These are phyloP conservation scores for Ictidomys tridecemlineatus DNA, from an alignment of 2,113 vertebrate genomes.

Conservation along the genomic window DNA sequence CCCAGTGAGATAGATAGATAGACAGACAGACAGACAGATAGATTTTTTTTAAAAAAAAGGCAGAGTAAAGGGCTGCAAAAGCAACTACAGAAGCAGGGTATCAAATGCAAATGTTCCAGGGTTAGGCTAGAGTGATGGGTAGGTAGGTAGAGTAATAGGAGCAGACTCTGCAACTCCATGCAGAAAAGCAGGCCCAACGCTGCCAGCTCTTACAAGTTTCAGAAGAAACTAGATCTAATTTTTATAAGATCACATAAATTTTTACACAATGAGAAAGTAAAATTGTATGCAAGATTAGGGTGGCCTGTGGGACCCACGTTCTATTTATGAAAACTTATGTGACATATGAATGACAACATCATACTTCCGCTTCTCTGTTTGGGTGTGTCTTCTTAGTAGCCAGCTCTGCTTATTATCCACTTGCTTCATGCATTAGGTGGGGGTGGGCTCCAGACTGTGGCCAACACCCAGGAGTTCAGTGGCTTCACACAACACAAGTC, in stretches of 20 bases:
- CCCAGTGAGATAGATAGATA: too few relatives aligned
- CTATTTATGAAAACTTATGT: not conserved
- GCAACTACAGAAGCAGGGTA: not conserved
- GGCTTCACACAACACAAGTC: not conserved
- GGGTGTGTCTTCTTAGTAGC: not conserved
- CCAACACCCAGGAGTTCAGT: not conserved
- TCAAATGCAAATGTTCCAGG: not conserved
- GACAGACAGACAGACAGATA: too few relatives aligned
- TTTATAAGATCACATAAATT: not conserved
- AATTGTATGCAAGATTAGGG: not conserved
- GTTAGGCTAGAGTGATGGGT: not conserved
- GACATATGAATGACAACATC: not conserved
- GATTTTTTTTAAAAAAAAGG: not conserved
- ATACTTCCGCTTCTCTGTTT: not conserved
- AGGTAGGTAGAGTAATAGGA: rapidly evolving
- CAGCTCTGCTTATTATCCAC: not conserved
- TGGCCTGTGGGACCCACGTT: not conserved
- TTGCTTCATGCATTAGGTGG: not conserved
- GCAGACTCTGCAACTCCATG: not conserved
- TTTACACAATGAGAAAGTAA: not conserved
- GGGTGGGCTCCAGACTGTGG: not conserved
- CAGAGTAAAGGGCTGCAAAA: not conserved
- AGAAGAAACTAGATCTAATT: not conserved
- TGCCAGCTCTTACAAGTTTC: not conserved
- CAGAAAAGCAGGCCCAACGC: not conserved